Conservation (phyloP, 2,888 invertebrate genomes). For the Gastracanthus pulcherrimus region DNA sequence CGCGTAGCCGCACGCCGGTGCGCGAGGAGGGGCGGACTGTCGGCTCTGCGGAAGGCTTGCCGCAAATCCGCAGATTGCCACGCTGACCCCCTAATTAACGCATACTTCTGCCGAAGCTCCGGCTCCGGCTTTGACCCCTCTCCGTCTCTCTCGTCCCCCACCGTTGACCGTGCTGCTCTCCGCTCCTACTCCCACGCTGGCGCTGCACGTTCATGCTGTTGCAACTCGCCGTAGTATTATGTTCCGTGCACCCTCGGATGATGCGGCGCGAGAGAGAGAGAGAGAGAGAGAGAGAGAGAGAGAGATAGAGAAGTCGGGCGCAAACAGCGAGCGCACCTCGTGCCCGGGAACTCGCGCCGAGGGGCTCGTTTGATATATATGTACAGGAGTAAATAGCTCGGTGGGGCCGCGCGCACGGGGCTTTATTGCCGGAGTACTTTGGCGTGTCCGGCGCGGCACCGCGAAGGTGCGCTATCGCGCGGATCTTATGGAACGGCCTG, state of each 20-base stretch:
- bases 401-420: not conserved
- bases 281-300: no score
- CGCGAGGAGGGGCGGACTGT: not conserved
- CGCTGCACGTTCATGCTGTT: conserved; percentile 10
- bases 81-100: conserved; percentile 72
- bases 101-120: conserved; percentile 66
- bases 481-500: no score
- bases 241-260: conserved; percentile 26
- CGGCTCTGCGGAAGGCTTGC: conserved; percentile 58
- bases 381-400: conserved; percentile 29
- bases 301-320: no score
- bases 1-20: not conserved
- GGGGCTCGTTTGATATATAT: conserved; percentile 3
- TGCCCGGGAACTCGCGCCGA: no score
- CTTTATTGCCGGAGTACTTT: not conserved
- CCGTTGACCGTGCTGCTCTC: not conserved
- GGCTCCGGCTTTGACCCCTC: not conserved
- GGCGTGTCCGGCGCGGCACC: not conserved
- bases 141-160: not conserved
- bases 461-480: not conserved
- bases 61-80: conserved; percentile 72
- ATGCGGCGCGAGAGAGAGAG: no score
- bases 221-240: conserved; percentile 29
- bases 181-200: not conserved
- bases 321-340: no score